These are phyloP conservation scores for Cygnus atratus DNA, from an alignment of 2,113 vertebrate species.

Conservation along the genomic window DNA sequence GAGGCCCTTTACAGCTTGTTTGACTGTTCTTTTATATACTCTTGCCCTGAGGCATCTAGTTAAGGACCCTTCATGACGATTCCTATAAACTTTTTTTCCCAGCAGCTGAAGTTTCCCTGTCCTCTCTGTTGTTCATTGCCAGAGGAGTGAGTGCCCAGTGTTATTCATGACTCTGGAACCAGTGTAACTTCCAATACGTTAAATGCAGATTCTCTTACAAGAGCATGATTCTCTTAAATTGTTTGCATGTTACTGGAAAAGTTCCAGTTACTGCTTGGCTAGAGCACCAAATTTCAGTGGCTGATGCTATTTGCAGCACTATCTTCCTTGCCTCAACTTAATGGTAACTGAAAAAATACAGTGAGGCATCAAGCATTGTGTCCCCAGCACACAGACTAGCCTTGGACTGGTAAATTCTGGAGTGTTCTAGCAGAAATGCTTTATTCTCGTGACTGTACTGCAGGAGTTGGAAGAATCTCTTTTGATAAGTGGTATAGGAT, in stretches of 20 bases:
- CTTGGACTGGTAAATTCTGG: not conserved
- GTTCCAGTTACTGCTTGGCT: not conserved
- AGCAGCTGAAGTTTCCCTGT: not conserved
- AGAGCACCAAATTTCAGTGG: not conserved
- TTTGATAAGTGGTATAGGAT: not conserved
- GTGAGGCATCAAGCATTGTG: not conserved
- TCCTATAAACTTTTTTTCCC: not conserved
- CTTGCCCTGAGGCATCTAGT: not conserved
- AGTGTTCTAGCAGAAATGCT: not conserved
- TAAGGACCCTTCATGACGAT: not conserved
- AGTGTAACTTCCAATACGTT: not conserved
- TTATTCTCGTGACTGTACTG: not conserved
- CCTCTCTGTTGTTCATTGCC: not conserved
- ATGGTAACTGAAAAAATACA: not conserved
- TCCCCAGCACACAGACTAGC: not conserved
- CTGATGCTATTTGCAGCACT: not conserved
- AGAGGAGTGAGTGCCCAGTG: not conserved
- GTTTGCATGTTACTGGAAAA: not conserved
- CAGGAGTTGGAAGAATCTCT: not conserved
- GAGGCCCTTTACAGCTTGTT: not conserved
- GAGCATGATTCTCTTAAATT: not conserved
- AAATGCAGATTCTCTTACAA: not conserved
- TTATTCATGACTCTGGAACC: not conserved
- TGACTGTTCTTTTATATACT: not conserved
- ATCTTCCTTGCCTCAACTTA: not conserved